Conservation (phyloP, 2,888 invertebrate species). For the Heliconius ismenius region DNA sequence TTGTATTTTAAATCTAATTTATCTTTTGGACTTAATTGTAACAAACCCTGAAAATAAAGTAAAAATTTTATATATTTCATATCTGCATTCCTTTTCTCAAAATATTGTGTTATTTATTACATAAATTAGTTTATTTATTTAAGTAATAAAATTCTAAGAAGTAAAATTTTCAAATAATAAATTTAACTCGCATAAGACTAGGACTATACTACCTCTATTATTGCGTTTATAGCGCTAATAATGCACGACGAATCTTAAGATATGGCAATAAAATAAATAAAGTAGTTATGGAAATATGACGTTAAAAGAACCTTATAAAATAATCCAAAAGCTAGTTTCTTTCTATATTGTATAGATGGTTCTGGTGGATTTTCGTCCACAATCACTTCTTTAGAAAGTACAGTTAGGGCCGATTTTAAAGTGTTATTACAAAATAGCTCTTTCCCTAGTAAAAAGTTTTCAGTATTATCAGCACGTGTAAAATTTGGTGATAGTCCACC, state of each 20-base stretch:
- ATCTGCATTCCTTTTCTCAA: too few species aligned
- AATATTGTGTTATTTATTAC: too few species aligned
- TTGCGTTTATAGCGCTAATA: too few species aligned
- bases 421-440: conserved; percentile 72
- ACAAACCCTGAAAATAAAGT: conserved; percentile 63
- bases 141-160: too few species aligned
- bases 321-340: conserved; percentile 81
- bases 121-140: too few species aligned
- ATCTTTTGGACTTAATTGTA: conserved; percentile 73
- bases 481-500: conserved; percentile 81
- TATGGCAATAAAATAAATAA: too few species aligned
- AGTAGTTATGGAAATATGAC: too few species aligned
- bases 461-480: conserved; percentile 83
- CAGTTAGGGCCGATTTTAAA: conserved; percentile 76
- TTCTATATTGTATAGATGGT: conserved; percentile 82
- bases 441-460: conserved; percentile 66
- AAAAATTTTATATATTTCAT: too few species aligned
- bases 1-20: conserved; percentile 61
- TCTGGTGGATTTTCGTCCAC: conserved; percentile 82
- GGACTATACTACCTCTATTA: too few species aligned
- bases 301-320: conserved; percentile 83
- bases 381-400: conserved; percentile 81
- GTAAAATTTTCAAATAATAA: too few species aligned
- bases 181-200: too few species aligned
- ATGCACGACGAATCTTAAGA: too few species aligned